These are phyloP conservation scores for Australoheros facetus DNA, from an alignment of 2,797 vertebrate species.

Conservation along the genomic window DNA sequence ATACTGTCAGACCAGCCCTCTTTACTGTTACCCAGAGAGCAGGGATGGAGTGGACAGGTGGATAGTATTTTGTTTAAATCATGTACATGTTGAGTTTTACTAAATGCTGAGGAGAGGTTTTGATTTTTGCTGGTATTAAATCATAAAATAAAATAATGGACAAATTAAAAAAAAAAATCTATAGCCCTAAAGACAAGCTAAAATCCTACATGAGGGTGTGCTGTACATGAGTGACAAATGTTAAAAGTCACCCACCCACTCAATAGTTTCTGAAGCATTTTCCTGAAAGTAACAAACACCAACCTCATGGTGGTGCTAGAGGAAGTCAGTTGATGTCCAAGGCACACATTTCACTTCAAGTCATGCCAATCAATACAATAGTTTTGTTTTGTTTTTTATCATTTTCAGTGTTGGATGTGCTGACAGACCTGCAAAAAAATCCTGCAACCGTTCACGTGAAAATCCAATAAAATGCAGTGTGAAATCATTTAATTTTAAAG, in stretches of 20 bases:
- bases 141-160: background rate
- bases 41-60: background rate
- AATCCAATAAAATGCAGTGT: background rate
- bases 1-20: background rate
- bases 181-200: background rate
- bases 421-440: background rate
- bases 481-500: background rate
- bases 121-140: background rate
- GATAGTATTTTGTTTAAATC: background rate
- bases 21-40: background rate
- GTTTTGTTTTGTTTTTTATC: background rate
- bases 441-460: background rate
- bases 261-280: background rate
- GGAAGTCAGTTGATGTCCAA: background rate
- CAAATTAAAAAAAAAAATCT: background rate
- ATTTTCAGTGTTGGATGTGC: background rate
- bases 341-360: too few relatives aligned
- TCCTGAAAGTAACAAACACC: background rate
- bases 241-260: background rate
- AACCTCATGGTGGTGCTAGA: constrained; percentile 2
- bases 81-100: background rate
- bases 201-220: background rate
- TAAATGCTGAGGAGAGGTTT: too few relatives aligned
- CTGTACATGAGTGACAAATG: background rate
- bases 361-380: background rate